Percentiles rank a stretch among this genome's conserved stretches.
Evolutionary conservation across 2,888 invertebrate species (phyloP).

Genomic region (Itoplectis maculator): DNA sequence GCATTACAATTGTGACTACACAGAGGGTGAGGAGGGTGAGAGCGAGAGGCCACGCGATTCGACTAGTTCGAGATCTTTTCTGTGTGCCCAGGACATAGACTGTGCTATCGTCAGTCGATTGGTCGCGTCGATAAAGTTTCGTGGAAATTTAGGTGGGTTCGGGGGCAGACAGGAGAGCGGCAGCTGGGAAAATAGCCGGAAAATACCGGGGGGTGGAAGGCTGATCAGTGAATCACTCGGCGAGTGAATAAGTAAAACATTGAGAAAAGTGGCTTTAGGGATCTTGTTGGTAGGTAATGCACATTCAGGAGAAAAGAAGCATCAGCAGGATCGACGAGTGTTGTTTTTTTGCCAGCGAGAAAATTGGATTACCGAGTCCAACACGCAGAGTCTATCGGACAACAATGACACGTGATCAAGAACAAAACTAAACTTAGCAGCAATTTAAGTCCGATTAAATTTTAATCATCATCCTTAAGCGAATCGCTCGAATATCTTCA

Average conservation of each 20-base stretch:
- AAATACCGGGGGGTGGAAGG: neutral
- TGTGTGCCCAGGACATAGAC: neutral
- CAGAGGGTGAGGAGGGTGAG: no score
- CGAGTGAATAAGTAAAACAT: slow-evolving; percentile 24
- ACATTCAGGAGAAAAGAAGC: neutral
- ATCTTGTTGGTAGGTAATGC: neutral
- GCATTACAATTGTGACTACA: neutral
- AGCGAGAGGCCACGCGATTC: neutral
- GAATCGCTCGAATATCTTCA: neutral
- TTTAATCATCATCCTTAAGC: neutral
- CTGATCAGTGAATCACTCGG: neutral
- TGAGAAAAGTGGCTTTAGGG: no score
- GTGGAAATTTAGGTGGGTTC: slow-evolving; percentile 5
- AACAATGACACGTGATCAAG: no score
- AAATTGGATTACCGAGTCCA: no score
- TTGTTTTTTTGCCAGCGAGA: neutral
- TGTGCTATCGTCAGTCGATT: slow-evolving; percentile 5
- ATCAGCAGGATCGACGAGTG: neutral
- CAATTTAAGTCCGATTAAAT: no score
- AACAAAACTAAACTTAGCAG: no score
- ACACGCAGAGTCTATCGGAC: no score
- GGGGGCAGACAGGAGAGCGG: no score
- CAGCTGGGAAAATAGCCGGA: slow-evolving; percentile 1
- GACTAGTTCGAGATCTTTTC: neutral
- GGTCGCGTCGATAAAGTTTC: slow-evolving; percentile 11